Evolutionary conservation across 2,888 invertebrate species (phyloP), one percentile per base, ranked within the genome.

Genomic region (Microctonus hyperodae): DNA sequence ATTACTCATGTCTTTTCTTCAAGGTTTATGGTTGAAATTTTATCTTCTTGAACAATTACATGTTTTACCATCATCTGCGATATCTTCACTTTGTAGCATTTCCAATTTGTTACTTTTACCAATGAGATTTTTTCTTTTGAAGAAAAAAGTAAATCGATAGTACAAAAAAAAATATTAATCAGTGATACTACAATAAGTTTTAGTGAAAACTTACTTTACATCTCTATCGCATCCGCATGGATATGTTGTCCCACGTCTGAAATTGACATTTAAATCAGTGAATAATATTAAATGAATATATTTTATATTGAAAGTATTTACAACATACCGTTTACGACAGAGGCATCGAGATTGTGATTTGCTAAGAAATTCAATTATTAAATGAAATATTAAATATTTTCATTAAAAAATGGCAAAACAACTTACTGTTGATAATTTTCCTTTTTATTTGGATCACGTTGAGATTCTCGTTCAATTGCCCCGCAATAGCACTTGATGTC

Each of bases 361-460:
- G 5, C 20, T 64, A 11, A 20, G n/a, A 6, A 13, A 48, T n/a
- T 35, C 31, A 31, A 31, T 53, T 50, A 48, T 22, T 7, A 22
- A 61, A 11, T 61, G 1, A 20, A 51, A 51, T 51, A 23, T 13
- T 4, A 11, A 20, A 50, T 50, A 22, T 7, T n/a, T n/a, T n/a
- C n/a, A n/a, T n/a, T n/a, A n/a, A n/a, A 10, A 50, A 22, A 50
- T 2, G 50, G 50, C 2, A 50, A 23, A 31, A 22, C 55, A 63
- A 70, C 79, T 77, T 65, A 81, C 81, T 31, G 53, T 53, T 73
- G 28, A 28, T 28, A 5, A 28, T 28, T 71, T 55, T 72, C 61
- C 20, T 16, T 37, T 62, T 53, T 20, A 35, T 28, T 53, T 20
- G 51, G 40, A 6, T 44, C 59, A 11, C 23, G 16, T 16, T 16